Evolutionary conservation across 2,113 vertebrate species (phyloP).

Genomic region (Isurus oxyrinchus): DNA sequence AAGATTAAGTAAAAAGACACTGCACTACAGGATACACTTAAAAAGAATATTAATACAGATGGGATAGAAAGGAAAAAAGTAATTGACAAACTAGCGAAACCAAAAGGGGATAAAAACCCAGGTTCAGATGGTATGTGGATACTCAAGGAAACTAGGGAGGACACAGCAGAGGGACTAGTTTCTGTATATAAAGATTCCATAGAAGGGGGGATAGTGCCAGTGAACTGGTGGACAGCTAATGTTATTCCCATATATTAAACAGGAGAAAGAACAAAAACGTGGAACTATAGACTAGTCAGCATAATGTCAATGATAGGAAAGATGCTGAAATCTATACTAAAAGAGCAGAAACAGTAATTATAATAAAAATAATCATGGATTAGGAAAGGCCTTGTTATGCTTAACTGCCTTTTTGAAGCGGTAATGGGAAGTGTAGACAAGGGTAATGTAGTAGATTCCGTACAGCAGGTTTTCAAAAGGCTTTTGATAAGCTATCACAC

Average conservation of each 20-base stretch:
- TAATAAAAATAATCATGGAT: neutral
- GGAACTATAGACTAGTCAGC: neutral
- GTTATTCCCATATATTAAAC: neutral
- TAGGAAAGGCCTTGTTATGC: neutral
- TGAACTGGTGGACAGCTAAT: neutral
- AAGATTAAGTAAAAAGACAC: no score
- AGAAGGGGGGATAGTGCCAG: neutral
- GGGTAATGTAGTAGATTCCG: neutral
- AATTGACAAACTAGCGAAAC: no score
- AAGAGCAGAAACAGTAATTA: neutral
- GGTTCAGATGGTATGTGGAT: neutral
- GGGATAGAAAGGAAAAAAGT: no score
- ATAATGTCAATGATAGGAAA: neutral
- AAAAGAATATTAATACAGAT: no score
- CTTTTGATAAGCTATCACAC: neutral
- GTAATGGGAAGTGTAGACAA: no score
- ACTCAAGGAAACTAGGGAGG: neutral
- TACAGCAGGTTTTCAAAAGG: neutral
- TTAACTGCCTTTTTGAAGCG: neutral
- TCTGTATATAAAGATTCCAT: neutral
- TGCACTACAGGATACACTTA: no score
- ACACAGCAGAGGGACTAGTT: no score
- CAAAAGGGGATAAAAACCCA: neutral
- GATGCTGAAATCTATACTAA: neutral
- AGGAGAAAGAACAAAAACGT: neutral